Conservation (phyloP, 2,797 vertebrate genomes). For the Lutjanus argentimaculatus region DNA sequence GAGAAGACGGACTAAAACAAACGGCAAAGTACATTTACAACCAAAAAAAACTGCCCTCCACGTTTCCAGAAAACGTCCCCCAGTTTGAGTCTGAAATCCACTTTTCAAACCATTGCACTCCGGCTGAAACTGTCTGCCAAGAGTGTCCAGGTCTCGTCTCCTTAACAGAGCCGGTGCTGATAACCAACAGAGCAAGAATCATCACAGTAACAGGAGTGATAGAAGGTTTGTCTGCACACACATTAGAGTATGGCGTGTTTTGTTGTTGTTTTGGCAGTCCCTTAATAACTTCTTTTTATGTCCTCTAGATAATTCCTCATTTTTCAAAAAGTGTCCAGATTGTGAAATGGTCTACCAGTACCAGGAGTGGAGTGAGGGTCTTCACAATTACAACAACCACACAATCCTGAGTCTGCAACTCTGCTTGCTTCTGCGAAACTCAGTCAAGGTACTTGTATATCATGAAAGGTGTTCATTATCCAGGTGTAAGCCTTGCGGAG, state of each 20-base stretch:
- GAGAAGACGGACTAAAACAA: neutral
- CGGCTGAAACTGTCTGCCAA: conserved; percentile 25
- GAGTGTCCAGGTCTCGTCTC: neutral
- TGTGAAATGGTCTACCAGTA: conserved; percentile 38
- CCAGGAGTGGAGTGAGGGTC: conserved; percentile 29
- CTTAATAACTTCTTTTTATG: neutral
- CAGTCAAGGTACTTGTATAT: conserved; percentile 4
- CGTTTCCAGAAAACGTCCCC: neutral
- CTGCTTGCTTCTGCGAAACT: conserved; percentile 16
- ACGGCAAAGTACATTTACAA: conserved; percentile 26
- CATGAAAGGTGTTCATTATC: neutral
- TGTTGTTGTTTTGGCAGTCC: neutral
- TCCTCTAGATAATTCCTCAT: conserved; percentile 19
- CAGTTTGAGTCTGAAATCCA: conserved; percentile 6
- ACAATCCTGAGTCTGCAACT: conserved; percentile 27
- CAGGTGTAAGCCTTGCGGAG: too few relatives aligned
- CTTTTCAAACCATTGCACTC: conserved; percentile 14
- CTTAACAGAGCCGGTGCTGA: conserved; percentile 16
- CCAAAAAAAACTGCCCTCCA: conserved; percentile 2
- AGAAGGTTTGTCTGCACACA: conserved; percentile 5
- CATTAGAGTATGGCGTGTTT: neutral
- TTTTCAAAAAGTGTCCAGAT: conserved; percentile 28
- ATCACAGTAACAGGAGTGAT: conserved; percentile 7
- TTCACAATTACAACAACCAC: conserved; percentile 38
- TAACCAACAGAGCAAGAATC: conserved; percentile 25